These are phyloP conservation scores for Philaethria dido DNA, from an alignment of 2,888 invertebrate species.

Conservation along the genomic window DNA sequence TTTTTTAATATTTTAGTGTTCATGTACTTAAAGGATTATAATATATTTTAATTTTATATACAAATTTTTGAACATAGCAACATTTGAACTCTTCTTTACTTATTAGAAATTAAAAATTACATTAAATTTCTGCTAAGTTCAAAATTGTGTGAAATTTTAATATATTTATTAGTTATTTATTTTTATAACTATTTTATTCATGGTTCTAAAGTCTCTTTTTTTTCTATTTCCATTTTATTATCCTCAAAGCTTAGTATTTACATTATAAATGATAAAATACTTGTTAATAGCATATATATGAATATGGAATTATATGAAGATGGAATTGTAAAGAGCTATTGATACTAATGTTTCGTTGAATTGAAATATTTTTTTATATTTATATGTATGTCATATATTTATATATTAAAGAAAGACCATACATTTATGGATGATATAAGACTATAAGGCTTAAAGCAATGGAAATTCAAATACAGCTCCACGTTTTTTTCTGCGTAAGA, in stretches of 20 bases:
- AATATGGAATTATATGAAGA: not conserved
- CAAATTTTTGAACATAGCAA: not conserved
- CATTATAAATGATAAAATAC: not conserved
- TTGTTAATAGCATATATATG: not conserved
- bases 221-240: not conserved
- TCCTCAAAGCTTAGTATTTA: not conserved
- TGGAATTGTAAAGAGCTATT: constrained; percentile 7
- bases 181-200: not conserved
- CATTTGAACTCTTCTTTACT: not conserved
- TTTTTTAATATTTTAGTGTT: not conserved
- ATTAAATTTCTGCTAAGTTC: no score
- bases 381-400: not conserved
- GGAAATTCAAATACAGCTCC: no score
- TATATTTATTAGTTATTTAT: not conserved
- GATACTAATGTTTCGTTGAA: not conserved
- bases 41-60: not conserved
- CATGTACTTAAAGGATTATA: not conserved
- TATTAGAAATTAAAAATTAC: no score
- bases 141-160: not conserved
- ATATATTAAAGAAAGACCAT: no score
- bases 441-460: no score
- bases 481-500: no score
- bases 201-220: not conserved
- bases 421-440: no score
- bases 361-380: no score